Percentiles rank a stretch among this genome's conserved stretches.
These are phyloP conservation scores for Bathynomus jamesi DNA, from an alignment of 1,140 invertebrate species.

Conservation along the genomic window DNA sequence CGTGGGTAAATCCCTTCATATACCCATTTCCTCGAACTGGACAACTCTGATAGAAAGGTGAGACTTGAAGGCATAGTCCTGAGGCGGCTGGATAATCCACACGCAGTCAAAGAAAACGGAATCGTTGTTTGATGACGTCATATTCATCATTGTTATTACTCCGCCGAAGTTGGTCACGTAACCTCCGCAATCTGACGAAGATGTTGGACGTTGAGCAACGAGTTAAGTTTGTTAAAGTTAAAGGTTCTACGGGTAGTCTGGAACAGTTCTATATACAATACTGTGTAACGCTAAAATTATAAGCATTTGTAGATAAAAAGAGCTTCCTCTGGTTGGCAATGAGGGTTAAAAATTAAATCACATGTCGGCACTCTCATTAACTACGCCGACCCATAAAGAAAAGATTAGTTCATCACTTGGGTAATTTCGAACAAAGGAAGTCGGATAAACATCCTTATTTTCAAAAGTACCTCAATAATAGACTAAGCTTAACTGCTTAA, in stretches of 20 bases:
- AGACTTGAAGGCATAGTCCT: conserved; percentile 58
- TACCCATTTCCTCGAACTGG: conserved; percentile 58
- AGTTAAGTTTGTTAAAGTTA: background rate
- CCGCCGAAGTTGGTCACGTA: conserved; percentile 63
- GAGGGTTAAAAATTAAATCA: too few species aligned
- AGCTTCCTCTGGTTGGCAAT: too few species aligned
- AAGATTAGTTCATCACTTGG: too few species aligned
- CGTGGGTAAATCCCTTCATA: background rate
- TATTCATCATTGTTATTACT: conserved; percentile 69
- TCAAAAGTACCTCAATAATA: too few species aligned
- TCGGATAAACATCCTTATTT: too few species aligned
- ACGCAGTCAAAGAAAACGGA: conserved; percentile 59
- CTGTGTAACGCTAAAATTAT: background rate
- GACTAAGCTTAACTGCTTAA: too few species aligned
- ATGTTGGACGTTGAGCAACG: background rate
- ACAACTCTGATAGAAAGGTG: conserved; percentile 60
- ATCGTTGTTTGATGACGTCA: conserved; percentile 41
- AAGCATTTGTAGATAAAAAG: conserved; percentile 39
- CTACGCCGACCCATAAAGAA: too few species aligned
- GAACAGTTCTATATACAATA: background rate
- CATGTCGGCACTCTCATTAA: too few species aligned
- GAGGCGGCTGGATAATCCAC: conserved; percentile 61
- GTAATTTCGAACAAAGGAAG: too few species aligned
- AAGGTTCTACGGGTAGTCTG: background rate
- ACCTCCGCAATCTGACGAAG: conserved; percentile 58